Conservation (phyloP, 2,797 vertebrate species). For the Meda fulgida region DNA sequence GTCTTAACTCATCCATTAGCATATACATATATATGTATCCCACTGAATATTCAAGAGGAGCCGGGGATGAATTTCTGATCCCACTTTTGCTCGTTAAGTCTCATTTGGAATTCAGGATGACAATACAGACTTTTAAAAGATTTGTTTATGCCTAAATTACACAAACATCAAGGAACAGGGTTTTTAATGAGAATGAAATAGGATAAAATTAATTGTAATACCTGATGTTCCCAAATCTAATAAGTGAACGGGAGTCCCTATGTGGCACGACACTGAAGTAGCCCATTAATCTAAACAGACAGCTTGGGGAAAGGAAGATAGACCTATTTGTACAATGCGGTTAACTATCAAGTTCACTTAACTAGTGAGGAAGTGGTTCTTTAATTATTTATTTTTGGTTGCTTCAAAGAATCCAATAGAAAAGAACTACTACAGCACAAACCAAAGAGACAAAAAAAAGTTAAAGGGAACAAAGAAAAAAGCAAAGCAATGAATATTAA, state of each 20-base stretch:
- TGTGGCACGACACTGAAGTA: constrained; percentile 32
- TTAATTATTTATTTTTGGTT: constrained; percentile 55
- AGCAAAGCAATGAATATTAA: constrained; percentile 8
- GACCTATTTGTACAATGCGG: constrained; percentile 40
- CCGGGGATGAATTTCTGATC: constrained; percentile 39
- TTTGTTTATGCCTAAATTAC: constrained; percentile 57
- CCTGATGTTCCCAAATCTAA: constrained; percentile 42
- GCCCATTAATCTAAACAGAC: constrained; percentile 41
- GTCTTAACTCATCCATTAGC: constrained; percentile 46
- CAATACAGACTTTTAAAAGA: constrained; percentile 43
- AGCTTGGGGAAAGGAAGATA: constrained; percentile 29
- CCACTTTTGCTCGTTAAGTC: constrained; percentile 56
- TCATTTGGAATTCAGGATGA: constrained; percentile 48
- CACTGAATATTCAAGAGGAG: constrained; percentile 56
- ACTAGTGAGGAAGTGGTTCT: constrained; percentile 47
- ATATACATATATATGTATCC: constrained; percentile 49
- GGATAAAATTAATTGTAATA: constrained; percentile 46
- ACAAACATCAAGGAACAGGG: constrained; percentile 46
- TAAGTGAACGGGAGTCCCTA: constrained; percentile 23
- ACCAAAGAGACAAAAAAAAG: background rate
- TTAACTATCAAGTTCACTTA: constrained; percentile 14
- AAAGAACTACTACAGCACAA: background rate
- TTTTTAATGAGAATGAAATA: constrained; percentile 56
- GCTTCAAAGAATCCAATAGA: constrained; percentile 23
- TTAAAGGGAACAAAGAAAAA: constrained; percentile 30